Base-by-base conservation (phyloP, 2,888 invertebrate genomes). In the Papilio elwesi region DNA sequence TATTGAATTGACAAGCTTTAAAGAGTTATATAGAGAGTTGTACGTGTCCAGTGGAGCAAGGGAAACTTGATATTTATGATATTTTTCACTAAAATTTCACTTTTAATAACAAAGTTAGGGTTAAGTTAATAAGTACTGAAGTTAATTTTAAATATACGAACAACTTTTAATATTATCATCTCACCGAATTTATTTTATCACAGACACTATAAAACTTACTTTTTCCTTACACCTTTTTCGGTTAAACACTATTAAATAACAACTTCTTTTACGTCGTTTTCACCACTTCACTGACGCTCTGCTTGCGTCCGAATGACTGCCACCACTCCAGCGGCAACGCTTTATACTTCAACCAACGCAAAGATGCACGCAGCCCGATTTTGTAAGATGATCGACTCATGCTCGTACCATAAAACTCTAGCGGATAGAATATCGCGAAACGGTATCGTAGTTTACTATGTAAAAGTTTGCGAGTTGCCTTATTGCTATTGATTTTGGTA, bases 321-420 rank as follows among this genome's bases (percentile, higher is more conserved):
- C 83, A 87, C 85, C 84, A 85, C 89, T 84, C 89, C 90, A 85
- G 86, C 89, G 81, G 81, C 90, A 80, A 83, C 85, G 87, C 89
- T 93, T 93, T 93, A 93, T 93, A 93, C 90, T 88, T 92, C 89
- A 87, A 90, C 88, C 90, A 86, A 85, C 83, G 84, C 84, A 91
- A 93, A 93, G 92, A 90, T 87, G 92, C 87, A 89, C 83, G 88
- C 88, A 78, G 83, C 78, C 81, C 80, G 93, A 91, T 93, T 93
- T 93, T 92, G 93, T 92, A 93, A 93, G 93, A 92, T 89, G 84
- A 81, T 85, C 83, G 83, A 83, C 84, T 81, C 84, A 83, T 84
- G 80, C 91, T 84, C 83, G 80, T 93, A 93, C 93, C 88, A 91
- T 83, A 77, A 76, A 74, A 86, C 80, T 68, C 74, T 71, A 76